These are phyloP conservation scores for Mesitornis unicolor DNA, from an alignment of 2,113 vertebrate genomes.

Conservation along the genomic window DNA sequence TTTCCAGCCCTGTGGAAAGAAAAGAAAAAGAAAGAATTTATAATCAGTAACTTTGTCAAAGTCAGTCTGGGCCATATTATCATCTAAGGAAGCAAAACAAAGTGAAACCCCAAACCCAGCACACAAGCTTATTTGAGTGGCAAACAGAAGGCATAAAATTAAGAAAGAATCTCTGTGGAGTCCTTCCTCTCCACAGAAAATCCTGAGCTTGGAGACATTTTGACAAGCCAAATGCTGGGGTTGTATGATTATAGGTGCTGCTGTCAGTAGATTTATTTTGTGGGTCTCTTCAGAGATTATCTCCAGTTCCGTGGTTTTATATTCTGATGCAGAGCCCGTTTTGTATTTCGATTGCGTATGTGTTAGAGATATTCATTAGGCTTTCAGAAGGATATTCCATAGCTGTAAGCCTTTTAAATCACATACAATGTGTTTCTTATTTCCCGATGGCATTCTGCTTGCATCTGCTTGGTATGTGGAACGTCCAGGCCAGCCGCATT, in stretches of 20 bases:
- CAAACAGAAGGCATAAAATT: conserved; percentile 13
- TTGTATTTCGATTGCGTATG: conserved; percentile 76
- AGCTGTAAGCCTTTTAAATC: conserved; percentile 86
- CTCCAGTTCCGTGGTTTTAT: conserved; percentile 46
- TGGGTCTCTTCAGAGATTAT: conserved; percentile 2
- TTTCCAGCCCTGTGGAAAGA: neutral
- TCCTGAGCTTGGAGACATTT: conserved; percentile 7
- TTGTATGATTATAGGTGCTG: conserved; percentile 37
- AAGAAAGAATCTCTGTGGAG: neutral
- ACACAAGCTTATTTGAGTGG: neutral
- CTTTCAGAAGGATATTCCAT: conserved; percentile 80
- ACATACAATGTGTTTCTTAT: conserved; percentile 86
- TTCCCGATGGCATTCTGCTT: conserved; percentile 75
- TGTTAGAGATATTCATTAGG: conserved; percentile 80
- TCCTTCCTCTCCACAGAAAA: neutral
- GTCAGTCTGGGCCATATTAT: neutral
- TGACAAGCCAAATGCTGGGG: neutral
- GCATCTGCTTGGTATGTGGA: conserved; percentile 76
- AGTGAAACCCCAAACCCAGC: neutral
- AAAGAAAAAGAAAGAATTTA: conserved; percentile 9
- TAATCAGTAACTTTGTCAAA: neutral
- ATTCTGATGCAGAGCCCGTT: neutral
- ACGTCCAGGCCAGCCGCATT: conserved; percentile 68
- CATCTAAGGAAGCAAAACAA: neutral
- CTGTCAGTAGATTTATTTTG: conserved; percentile 28